Evolutionary conservation across 1,140 invertebrate genomes (phyloP), one percentile per base, ranked within the genome.

Genomic region (Cephus cinctus): DNA sequence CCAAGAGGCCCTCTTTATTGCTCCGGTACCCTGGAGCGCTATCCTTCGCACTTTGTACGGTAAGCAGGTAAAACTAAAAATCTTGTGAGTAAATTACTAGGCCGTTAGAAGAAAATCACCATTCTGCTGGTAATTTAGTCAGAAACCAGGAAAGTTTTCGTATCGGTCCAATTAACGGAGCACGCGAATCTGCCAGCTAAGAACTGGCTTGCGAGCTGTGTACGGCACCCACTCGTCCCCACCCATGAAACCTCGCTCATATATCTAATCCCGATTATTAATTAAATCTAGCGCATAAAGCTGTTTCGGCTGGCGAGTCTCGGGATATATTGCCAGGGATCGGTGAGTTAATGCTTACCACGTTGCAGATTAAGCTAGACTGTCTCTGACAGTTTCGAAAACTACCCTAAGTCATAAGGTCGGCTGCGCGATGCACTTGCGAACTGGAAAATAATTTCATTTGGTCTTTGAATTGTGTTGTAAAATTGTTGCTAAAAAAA

Each of bases 201-300:
- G 65, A 64, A 63, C 57, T 36, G 14, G 9, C 34, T 36, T 36
- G 14, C 14, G 8, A 4, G 34, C 34, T 12, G 9, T 16, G 34
- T 6, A 8, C 5, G 2, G 8, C n/a, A 6, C 25, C n/a, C n/a
- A 6, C n/a, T n/a, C n/a, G 6, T 55, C 54, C 50, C 56, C 42
- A 31, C 47, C 35, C 31, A 35, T 47, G 41, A 41, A 47, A 22
- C 11, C 21, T 27, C 46, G 39, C 36, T 55, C 61, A 57, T 65
- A 55, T 54, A 68, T 69, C 61, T 62, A 63, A 63, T 63, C 63
- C 53, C 46, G 56, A 63, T 69, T 68, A 69, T 65, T 68, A 70
- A 70, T 68, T 68, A 70, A 70, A 68, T 68, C 60, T 65, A 47
- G 47, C 48, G 53, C 54, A 55, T 63, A 62, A 67, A 67, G 60